Conservation (phyloP, 2,113 vertebrate genomes). For the Alexandromys fortis region DNA sequence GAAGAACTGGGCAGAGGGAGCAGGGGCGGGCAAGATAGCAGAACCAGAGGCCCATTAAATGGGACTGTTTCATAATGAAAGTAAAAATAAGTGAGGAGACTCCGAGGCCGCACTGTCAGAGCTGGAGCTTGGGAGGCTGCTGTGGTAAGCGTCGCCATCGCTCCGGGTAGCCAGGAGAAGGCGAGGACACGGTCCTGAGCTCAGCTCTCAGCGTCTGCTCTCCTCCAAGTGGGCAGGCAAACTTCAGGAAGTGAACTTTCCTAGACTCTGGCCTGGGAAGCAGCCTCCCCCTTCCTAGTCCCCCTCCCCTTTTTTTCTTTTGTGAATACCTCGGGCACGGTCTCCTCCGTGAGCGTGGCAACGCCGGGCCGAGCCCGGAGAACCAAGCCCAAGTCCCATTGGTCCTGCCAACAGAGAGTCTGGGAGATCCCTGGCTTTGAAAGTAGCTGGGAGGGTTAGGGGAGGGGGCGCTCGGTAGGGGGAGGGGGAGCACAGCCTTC, state of each 20-base stretch:
- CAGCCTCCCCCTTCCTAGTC: neutral
- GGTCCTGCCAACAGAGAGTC: rapidly evolving
- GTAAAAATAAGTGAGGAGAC: neutral
- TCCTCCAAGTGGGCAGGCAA: neutral
- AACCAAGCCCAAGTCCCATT: neutral
- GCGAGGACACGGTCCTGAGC: neutral
- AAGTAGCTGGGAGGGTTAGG: neutral
- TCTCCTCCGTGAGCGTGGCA: neutral
- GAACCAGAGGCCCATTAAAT: neutral
- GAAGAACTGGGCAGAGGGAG: neutral
- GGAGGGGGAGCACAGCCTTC: neutral
- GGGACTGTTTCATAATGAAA: neutral
- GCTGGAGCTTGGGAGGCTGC: neutral
- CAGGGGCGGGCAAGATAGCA: neutral
- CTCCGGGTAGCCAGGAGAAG: too few species aligned
- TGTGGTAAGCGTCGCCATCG: neutral
- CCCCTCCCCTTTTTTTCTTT: neutral
- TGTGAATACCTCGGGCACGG: neutral
- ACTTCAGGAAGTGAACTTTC: neutral
- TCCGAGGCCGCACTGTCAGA: neutral
- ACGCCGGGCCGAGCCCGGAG: neutral
- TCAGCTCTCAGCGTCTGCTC: neutral
- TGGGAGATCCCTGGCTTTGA: neutral
- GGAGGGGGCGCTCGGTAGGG: neutral
- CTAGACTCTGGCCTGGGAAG: neutral